Evolutionary conservation across 2,797 vertebrate genomes (phyloP).

Genomic region (Clarias laeviceps): DNA sequence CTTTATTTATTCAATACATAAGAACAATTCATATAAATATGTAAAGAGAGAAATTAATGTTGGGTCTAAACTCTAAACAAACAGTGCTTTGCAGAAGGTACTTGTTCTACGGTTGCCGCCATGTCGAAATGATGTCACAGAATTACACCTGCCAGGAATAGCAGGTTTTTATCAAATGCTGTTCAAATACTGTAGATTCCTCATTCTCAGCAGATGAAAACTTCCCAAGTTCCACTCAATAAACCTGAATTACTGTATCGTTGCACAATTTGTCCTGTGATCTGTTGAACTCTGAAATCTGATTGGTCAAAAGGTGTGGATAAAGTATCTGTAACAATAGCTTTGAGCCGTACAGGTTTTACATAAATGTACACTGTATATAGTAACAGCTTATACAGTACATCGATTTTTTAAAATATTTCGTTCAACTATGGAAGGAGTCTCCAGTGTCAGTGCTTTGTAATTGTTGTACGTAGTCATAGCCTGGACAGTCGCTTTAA

Average conservation of each 20-base stretch:
- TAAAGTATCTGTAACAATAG: not conserved
- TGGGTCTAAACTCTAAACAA: no score
- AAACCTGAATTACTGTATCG: not conserved
- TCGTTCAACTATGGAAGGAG: not conserved
- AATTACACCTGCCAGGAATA: not conserved
- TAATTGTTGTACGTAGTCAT: not conserved
- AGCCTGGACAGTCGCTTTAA: not conserved
- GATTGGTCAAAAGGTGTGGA: not conserved
- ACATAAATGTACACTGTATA: not conserved
- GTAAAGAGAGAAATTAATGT: no score
- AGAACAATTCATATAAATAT: no score
- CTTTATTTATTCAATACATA: no score
- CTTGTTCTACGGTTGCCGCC: not conserved
- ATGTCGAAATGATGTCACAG: not conserved
- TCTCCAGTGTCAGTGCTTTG: not conserved
- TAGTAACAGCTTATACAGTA: no score
- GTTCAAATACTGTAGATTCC: not conserved
- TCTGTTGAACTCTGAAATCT: not conserved
- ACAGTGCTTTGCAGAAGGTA: no score
- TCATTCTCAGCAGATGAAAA: not conserved
- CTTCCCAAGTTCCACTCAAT: not conserved
- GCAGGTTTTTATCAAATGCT: not conserved
- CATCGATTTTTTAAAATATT: not conserved
- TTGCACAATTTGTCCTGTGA: not conserved
- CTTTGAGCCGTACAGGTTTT: not conserved